A percentile compares a stretch with the other conserved stretches of the same genome.
phyloP scores from a whole-genome alignment of 2,797 vertebrate species.

The Cichlasoma orientale region DNA sequence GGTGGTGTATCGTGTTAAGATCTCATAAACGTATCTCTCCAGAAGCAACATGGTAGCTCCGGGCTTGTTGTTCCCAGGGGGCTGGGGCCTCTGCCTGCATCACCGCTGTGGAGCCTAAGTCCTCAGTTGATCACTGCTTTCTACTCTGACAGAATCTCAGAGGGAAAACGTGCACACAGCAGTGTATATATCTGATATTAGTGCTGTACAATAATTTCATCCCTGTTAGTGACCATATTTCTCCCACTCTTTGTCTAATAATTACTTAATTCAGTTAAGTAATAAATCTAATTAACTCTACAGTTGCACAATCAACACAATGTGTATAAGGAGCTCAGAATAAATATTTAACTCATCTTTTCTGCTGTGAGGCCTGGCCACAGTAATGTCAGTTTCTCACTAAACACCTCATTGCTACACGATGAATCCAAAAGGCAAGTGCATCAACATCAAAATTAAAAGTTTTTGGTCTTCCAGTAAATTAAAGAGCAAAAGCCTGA shows the following conservation, averaged over 20 bases:
- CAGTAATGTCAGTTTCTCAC: too few relatives aligned
- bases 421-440: too few relatives aligned
- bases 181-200: background rate
- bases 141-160: background rate
- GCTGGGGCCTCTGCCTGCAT: background rate
- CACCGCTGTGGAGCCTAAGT: background rate
- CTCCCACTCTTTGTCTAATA: background rate
- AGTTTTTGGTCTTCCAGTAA: too few relatives aligned
- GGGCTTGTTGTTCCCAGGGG: too few relatives aligned
- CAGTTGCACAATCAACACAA: too few relatives aligned
- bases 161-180: fast-evolving
- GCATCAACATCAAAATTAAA: too few relatives aligned
- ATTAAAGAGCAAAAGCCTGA: too few relatives aligned
- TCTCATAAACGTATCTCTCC: background rate
- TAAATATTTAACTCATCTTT: too few relatives aligned
- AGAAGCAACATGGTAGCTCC: background rate
- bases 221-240: background rate
- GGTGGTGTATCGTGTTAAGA: background rate
- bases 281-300: too few relatives aligned
- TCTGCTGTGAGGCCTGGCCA: too few relatives aligned
- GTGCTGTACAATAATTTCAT: background rate
- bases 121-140: background rate
- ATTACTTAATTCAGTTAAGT: background rate
- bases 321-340: too few relatives aligned
- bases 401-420: too few relatives aligned